Percentiles rank a stretch among this genome's conserved stretches.
These are phyloP conservation scores for Lynx canadensis DNA, from an alignment of 2,113 vertebrate species.

Conservation along the genomic window DNA sequence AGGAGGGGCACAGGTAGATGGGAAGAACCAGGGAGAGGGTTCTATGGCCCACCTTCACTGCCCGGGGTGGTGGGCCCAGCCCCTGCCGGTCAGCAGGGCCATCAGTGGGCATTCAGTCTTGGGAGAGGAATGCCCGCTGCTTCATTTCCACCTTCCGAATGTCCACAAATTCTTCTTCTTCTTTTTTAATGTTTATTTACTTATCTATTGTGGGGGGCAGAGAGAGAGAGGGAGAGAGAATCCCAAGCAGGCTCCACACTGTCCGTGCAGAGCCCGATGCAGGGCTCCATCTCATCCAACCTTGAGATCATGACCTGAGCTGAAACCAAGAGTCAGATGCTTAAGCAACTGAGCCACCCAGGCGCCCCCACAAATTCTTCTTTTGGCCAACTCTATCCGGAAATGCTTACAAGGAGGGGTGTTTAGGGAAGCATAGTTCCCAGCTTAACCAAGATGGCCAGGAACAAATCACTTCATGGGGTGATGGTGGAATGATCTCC, in stretches of 20 bases:
- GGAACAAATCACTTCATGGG: not conserved
- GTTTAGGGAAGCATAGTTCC: not conserved
- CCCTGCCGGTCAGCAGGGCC: not conserved
- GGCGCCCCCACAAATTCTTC: not conserved
- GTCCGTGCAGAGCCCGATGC: too few species aligned
- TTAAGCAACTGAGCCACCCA: too few species aligned
- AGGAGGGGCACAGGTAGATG: too few species aligned
- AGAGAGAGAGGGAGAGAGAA: too few species aligned
- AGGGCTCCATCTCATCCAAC: too few species aligned
- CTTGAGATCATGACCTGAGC: too few species aligned
- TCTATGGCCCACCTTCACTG: not conserved
- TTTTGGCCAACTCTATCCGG: not conserved
- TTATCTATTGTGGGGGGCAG: too few species aligned
- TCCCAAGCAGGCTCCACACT: too few species aligned
- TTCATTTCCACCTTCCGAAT: not conserved
- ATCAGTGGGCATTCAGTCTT: not conserved
- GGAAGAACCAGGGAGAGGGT: accelerated
- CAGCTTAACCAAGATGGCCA: not conserved
- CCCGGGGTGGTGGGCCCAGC: not conserved
- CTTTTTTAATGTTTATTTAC: too few species aligned
- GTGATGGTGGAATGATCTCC: not conserved
- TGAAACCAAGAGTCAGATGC: too few species aligned
- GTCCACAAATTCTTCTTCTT: not conserved
- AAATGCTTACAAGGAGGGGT: not conserved
- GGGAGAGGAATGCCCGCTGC: not conserved